These are phyloP conservation scores for Pelobates fuscus DNA, from an alignment of 2,113 vertebrate genomes.

Conservation along the genomic window DNA sequence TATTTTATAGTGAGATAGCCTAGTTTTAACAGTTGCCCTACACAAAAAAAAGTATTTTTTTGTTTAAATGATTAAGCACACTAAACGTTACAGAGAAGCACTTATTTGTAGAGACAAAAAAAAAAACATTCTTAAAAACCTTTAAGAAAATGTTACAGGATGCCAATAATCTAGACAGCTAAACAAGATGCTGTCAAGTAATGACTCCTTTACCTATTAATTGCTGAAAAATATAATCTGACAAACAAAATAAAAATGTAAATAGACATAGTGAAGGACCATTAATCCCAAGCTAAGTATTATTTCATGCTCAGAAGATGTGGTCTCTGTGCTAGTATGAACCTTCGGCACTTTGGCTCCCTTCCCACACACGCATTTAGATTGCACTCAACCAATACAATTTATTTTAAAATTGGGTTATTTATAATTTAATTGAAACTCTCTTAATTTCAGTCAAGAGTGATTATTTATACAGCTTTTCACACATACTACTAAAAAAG, in stretches of 20 bases:
- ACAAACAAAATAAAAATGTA: conserved; percentile 45
- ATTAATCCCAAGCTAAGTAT: conserved; percentile 36
- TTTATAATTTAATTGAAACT: conserved; percentile 22
- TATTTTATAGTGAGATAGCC: too few relatives aligned
- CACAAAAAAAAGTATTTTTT: too few relatives aligned
- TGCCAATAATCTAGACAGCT: conserved; percentile 31
- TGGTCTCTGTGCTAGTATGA: conserved; percentile 8
- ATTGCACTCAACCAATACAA: conserved; percentile 2
- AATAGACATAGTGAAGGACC: conserved; percentile 2
- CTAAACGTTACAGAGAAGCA: conserved; percentile 8
- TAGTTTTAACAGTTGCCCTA: too few relatives aligned
- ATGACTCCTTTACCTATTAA: conserved; percentile 39
- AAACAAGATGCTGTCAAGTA: conserved; percentile 35
- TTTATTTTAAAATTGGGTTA: conserved; percentile 19
- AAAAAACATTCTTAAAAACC: conserved; percentile 25
- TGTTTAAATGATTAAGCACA: conserved; percentile 12
- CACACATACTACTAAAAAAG: not conserved
- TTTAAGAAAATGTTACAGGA: conserved; percentile 28
- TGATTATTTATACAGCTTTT: conserved; percentile 30
- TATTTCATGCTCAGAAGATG: conserved; percentile 36
- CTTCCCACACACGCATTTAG: conserved; percentile 39
- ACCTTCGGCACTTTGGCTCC: conserved; percentile 29
- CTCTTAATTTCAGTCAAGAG: conserved; percentile 10
- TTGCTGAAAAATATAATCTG: conserved; percentile 28
- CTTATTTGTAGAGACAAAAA: conserved; percentile 16